These are phyloP conservation scores for Aphaenogaster floridana DNA, from an alignment of 1,140 invertebrate genomes.

Conservation along the genomic window DNA sequence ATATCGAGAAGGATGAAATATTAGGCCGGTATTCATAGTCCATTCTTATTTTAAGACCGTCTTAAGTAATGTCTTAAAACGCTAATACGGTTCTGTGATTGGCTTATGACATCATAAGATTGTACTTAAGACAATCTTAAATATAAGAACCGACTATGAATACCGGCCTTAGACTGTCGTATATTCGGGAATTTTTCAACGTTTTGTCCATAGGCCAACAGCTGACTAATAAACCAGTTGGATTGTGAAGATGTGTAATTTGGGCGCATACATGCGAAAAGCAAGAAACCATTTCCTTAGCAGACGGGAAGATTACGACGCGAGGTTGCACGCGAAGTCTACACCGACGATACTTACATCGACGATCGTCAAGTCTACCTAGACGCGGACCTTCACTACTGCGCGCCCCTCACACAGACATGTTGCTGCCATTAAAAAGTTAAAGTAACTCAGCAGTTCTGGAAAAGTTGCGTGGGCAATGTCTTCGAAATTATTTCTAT, in stretches of 20 bases:
- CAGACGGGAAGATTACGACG: constrained; percentile 47
- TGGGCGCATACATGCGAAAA: constrained; percentile 13
- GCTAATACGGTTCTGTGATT: too few relatives aligned
- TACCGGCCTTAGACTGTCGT: background rate
- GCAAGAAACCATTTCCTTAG: constrained; percentile 45
- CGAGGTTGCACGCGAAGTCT: constrained; percentile 56
- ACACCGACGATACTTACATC: background rate
- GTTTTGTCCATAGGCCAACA: background rate
- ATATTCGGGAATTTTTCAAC: background rate
- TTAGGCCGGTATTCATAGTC: background rate
- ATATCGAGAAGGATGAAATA: background rate
- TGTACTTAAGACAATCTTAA: too few relatives aligned
- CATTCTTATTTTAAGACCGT: too few relatives aligned
- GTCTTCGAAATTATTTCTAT: constrained; percentile 4
- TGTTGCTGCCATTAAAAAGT: constrained; percentile 9
- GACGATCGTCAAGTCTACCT: constrained; percentile 27
- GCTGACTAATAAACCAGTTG: background rate
- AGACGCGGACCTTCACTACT: constrained; percentile 53
- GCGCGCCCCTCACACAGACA: background rate
- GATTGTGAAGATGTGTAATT: background rate
- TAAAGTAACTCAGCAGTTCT: constrained; percentile 26
- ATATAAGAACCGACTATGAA: too few relatives aligned
- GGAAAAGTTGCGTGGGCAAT: background rate
- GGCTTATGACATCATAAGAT: too few relatives aligned
- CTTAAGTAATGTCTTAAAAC: too few relatives aligned